These are phyloP conservation scores for Leucoma salicis DNA, from an alignment of 2,888 invertebrate species.

Conservation along the genomic window DNA sequence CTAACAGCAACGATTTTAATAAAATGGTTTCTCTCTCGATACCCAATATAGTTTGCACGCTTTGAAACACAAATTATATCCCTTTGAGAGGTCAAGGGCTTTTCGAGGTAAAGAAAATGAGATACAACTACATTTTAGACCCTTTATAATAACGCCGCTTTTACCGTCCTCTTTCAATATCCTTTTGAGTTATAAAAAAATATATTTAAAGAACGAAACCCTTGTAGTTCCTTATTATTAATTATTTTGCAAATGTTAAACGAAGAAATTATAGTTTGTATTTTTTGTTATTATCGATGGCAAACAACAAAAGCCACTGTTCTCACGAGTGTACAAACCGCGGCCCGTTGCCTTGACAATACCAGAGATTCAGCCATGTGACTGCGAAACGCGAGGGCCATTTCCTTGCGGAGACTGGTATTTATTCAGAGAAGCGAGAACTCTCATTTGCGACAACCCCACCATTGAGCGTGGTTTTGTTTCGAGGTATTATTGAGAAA, in stretches of 20 bases:
- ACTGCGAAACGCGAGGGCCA: too few species aligned
- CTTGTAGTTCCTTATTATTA: neutral
- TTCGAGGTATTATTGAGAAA: too few species aligned
- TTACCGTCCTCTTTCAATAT: constrained; percentile 7
- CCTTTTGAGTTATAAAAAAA: constrained; percentile 6
- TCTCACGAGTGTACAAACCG: too few species aligned
- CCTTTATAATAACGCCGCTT: constrained; percentile 7
- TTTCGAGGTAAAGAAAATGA: constrained; percentile 30
- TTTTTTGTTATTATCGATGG: too few species aligned
- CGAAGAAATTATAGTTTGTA: neutral
- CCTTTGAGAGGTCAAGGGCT: constrained; percentile 24
- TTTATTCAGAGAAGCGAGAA: too few species aligned
- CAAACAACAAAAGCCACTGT: too few species aligned
- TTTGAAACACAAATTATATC: constrained; percentile 37
- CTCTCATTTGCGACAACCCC: too few species aligned
- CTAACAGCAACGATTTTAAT: constrained; percentile 2
- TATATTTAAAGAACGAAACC: neutral
- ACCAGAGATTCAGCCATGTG: too few species aligned
- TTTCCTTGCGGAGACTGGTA: too few species aligned
- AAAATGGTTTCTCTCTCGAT: constrained; percentile 10
- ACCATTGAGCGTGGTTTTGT: too few species aligned
- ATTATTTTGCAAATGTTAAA: neutral
- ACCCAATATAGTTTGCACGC: constrained; percentile 13
- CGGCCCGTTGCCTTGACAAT: too few species aligned
- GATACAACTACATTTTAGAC: constrained; percentile 26